Evolutionary conservation across 2,797 vertebrate species (phyloP).

Genomic region (Danio choprae): DNA sequence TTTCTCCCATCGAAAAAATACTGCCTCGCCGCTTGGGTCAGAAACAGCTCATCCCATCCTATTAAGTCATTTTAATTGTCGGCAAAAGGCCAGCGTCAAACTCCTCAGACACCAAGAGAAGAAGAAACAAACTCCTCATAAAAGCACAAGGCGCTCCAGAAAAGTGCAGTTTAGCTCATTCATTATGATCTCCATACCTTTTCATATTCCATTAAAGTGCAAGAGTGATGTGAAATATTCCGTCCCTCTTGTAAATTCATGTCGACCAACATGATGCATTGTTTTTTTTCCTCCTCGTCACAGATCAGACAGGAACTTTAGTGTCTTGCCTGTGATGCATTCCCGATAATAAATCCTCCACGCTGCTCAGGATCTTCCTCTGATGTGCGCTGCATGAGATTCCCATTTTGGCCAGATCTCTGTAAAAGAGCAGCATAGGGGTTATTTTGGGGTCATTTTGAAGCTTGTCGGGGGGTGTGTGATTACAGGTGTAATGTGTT

Average conservation of each 20-base stretch:
- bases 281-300: constrained; percentile 71
- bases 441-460: neutral
- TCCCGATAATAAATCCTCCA: constrained; percentile 94
- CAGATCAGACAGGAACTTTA: constrained; percentile 96
- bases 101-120: constrained; percentile 71
- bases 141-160: constrained; percentile 79
- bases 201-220: constrained; percentile 93
- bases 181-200: constrained; percentile 69
- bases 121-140: constrained; percentile 76
- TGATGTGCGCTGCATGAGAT: constrained; percentile 89
- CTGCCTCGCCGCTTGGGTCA: constrained; percentile 8
- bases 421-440: constrained; percentile 64
- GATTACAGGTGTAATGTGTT: constrained; percentile 19
- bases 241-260: constrained; percentile 66
- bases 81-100: constrained; percentile 26
- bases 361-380: constrained; percentile 93
- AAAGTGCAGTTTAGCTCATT: constrained; percentile 91
- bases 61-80: constrained; percentile 29
- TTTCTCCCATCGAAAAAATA: constrained; percentile 31
- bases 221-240: constrained; percentile 99
- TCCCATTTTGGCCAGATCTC: constrained; percentile 93
- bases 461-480: neutral
- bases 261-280: constrained; percentile 66
- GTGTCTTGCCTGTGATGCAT: constrained; percentile 97
- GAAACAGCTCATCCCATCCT: constrained; percentile 11